Conservation (phyloP, 2,113 vertebrate species). For the Misgurnus anguillicaudatus region DNA sequence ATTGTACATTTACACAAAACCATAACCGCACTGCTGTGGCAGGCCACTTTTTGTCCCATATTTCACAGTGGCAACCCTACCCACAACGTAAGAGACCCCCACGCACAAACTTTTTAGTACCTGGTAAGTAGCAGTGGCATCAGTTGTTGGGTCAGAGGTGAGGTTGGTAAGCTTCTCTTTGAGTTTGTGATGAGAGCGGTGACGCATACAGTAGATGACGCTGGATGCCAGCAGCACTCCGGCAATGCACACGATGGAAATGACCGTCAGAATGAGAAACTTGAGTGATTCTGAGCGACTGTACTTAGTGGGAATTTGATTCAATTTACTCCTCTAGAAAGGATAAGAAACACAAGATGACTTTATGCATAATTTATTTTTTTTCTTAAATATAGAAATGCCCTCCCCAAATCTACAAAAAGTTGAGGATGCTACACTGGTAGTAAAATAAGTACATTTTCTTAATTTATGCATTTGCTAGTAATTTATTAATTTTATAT, state of each 20-base stretch:
- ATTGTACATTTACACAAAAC: no score
- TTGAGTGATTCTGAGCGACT: conserved; percentile 87
- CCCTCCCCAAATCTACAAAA: neutral
- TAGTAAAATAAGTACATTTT: neutral
- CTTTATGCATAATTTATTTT: neutral
- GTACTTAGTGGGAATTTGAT: conserved; percentile 77
- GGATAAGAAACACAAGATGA: conserved; percentile 8
- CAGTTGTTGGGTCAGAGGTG: conserved; percentile 72
- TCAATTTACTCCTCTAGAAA: conserved; percentile 80
- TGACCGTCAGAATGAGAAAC: conserved; percentile 88
- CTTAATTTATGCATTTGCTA: no score
- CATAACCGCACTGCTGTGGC: no score
- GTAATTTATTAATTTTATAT: no score
- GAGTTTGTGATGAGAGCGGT: conserved; percentile 85
- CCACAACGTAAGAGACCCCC: neutral
- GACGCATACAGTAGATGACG: conserved; percentile 86
- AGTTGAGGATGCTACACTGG: neutral
- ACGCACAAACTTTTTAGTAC: conserved; percentile 64
- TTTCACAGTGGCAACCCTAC: no score
- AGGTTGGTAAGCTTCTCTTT: conserved; percentile 87
- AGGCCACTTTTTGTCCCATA: no score
- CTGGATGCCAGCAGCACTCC: conserved; percentile 87
- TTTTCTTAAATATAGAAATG: neutral
- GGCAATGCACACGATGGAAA: conserved; percentile 86
- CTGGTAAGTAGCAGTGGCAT: conserved; percentile 90